A percentile compares a stretch with the other conserved stretches of the same genome.
These are phyloP conservation scores for Pyrochroa serraticornis DNA, from an alignment of 2,888 invertebrate genomes.

Conservation along the genomic window DNA sequence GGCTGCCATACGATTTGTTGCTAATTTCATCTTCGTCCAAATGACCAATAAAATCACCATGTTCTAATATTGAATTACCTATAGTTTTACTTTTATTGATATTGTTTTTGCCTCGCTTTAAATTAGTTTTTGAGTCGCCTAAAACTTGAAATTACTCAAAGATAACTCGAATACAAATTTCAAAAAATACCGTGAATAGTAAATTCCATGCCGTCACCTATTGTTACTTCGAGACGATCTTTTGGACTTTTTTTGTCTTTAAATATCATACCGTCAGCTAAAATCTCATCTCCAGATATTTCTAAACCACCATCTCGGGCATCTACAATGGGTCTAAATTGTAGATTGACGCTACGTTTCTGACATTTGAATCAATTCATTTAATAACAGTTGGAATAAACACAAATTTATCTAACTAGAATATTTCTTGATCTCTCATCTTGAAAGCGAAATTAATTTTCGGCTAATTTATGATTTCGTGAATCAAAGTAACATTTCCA, in stretches of 20 bases:
- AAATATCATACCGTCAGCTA: constrained; percentile 84
- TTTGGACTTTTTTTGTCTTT: constrained; percentile 85
- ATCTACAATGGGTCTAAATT: constrained; percentile 58
- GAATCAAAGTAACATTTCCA: constrained; percentile 25
- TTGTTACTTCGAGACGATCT: constrained; percentile 88
- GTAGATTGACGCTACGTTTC: neutral
- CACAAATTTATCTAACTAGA: constrained; percentile 33
- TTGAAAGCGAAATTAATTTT: constrained; percentile 23
- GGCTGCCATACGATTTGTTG: constrained; percentile 91
- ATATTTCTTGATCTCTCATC: constrained; percentile 11
- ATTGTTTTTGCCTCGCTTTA: constrained; percentile 80
- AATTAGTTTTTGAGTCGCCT: constrained; percentile 82
- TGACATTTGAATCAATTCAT: neutral
- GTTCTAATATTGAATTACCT: constrained; percentile 73
- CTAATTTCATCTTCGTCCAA: constrained; percentile 78
- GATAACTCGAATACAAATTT: neutral
- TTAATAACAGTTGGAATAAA: constrained; percentile 40
- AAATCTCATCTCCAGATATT: constrained; percentile 66
- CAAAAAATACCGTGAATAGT: constrained; percentile 78
- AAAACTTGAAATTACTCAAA: constrained; percentile 37
- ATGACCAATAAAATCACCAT: constrained; percentile 55
- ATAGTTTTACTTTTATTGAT: constrained; percentile 75
- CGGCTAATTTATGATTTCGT: constrained; percentile 23
- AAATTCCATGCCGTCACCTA: constrained; percentile 92
- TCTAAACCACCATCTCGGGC: constrained; percentile 63